Evolutionary conservation across 2,888 invertebrate species (phyloP).

Genomic region (Luperina testacea): DNA sequence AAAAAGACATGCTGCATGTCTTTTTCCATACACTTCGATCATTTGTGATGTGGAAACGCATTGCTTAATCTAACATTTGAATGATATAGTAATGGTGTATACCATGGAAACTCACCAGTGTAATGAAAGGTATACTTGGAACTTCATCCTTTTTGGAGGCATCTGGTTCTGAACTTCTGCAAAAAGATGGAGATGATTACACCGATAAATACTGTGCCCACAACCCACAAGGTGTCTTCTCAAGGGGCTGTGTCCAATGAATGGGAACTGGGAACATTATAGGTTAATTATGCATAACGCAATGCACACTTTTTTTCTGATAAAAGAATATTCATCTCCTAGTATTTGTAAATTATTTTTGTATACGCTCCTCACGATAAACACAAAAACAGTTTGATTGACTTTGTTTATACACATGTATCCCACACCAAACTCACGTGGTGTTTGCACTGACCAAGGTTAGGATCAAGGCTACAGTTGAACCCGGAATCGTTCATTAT

Average conservation of each 20-base stretch:
- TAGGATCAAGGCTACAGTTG: conserved; percentile 27
- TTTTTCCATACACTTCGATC: not conserved
- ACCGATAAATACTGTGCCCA: too few species aligned
- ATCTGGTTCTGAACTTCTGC: conserved; percentile 73
- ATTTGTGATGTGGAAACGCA: not conserved
- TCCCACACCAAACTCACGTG: conserved; percentile 14
- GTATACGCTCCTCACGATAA: not conserved
- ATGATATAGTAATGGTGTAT: not conserved
- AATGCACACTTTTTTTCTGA: not conserved
- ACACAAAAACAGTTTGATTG: conserved; percentile 18
- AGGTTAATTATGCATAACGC: not conserved
- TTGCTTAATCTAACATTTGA: not conserved
- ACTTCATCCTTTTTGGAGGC: conserved; percentile 75
- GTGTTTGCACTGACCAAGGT: conserved; percentile 25
- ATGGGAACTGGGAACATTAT: not conserved
- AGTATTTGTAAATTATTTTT: conserved; percentile 3
- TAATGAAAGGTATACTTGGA: conserved; percentile 83
- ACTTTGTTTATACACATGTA: conserved; percentile 17
- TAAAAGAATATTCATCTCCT: not conserved
- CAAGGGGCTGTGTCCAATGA: not conserved
- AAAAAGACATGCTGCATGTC: not conserved
- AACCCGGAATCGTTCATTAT: not conserved
- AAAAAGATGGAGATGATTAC: conserved; percentile 59
- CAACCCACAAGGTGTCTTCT: too few species aligned
- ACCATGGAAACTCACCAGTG: conserved; percentile 77